Percentiles rank a stretch among this genome's conserved stretches.
phyloP scores from a whole-genome alignment of 2,797 vertebrate genomes.

The Silurus aristotelis region DNA sequence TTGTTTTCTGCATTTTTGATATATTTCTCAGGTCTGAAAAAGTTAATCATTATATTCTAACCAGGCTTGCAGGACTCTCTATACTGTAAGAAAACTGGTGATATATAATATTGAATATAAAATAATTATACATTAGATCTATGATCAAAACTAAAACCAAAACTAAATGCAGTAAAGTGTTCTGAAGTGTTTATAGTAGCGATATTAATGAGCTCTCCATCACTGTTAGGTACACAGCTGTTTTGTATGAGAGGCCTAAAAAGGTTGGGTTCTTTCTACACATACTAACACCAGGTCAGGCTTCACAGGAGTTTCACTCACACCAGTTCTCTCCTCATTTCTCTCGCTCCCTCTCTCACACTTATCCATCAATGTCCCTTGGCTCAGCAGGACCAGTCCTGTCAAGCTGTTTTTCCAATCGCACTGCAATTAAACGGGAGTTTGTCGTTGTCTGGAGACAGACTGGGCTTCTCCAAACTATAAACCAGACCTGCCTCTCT shows the following conservation, averaged over 20 bases:
- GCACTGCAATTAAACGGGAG: conserved; percentile 71
- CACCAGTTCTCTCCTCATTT: conserved; percentile 44
- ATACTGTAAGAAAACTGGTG: too few species aligned
- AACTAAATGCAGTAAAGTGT: background rate
- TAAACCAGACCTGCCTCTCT: conserved; percentile 56
- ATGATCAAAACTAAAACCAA: background rate
- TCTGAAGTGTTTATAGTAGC: background rate
- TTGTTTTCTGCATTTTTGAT: background rate
- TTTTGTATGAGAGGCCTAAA: conserved; percentile 11
- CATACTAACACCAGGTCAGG: conserved; percentile 31
- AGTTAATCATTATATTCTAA: background rate
- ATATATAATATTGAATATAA: background rate
- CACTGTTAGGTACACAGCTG: conserved; percentile 3
- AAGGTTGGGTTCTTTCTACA: conserved; percentile 15
- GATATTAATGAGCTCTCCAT: background rate
- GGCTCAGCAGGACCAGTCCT: conserved; percentile 64
- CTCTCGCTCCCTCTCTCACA: conserved; percentile 51
- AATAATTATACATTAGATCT: background rate
- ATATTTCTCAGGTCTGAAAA: background rate
- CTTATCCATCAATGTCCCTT: conserved; percentile 72
- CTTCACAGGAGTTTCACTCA: conserved; percentile 31
- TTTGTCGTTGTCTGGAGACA: conserved; percentile 67
- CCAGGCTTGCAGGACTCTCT: too few species aligned
- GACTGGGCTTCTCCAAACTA: conserved; percentile 46
- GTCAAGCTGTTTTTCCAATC: conserved; percentile 72